Conservation (phyloP, 2,888 invertebrate species). For the Xestoiulus laeticollis region DNA sequence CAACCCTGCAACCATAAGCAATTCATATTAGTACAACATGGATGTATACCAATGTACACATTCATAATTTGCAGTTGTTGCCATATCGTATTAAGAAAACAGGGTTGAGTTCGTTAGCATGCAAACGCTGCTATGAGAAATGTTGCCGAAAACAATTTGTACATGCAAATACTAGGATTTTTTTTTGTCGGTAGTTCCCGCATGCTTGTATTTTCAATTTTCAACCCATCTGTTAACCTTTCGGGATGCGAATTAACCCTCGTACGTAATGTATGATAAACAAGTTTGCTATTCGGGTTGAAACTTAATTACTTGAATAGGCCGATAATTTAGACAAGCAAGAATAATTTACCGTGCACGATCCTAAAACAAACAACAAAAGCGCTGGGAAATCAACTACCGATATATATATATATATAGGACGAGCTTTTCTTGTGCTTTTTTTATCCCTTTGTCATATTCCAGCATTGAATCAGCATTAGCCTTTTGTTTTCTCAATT, state of each 20-base stretch:
- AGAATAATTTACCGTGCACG: neutral
- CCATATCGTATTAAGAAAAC: neutral
- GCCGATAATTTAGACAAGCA: neutral
- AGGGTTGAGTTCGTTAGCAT: constrained; percentile 1
- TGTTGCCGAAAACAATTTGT: neutral
- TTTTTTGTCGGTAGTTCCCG: neutral
- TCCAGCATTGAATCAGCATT: neutral
- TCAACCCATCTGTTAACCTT: constrained; percentile 9
- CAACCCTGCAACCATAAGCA: neutral
- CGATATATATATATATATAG: neutral
- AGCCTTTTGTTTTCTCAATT: constrained; percentile 30
- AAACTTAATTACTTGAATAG: constrained; percentile 30
- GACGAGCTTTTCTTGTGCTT: neutral
- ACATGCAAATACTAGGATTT: neutral
- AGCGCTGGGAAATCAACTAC: neutral
- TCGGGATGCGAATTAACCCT: neutral
- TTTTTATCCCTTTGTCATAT: neutral
- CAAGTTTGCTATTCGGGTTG: neutral
- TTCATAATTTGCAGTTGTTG: constrained; percentile 9
- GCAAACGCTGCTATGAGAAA: neutral
- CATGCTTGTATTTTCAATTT: neutral
- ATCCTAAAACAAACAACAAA: constrained; percentile 3
- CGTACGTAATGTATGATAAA: neutral
- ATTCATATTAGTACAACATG: neutral
- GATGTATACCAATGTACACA: neutral